A percentile compares a stretch with the other conserved stretches of the same genome.
phyloP scores from a whole-genome alignment of 2,113 vertebrate species.

The Gnathonemus echidnorhynchus region DNA sequence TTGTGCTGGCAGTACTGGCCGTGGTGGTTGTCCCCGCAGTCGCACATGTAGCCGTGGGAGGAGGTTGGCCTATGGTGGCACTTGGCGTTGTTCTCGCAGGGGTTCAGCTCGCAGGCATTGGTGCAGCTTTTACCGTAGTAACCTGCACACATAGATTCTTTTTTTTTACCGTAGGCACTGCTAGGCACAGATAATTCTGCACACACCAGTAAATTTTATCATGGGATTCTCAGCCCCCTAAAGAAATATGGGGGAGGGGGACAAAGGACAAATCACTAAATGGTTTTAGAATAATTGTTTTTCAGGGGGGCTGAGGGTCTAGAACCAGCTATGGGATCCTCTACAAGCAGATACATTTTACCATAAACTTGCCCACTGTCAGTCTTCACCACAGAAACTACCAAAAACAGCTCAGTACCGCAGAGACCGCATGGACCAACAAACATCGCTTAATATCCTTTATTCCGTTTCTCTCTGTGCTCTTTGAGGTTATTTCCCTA shows the following conservation, averaged over 20 bases:
- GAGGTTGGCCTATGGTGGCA: conserved; percentile 78
- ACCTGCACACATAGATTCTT: not conserved
- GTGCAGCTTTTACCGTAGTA: conserved; percentile 72
- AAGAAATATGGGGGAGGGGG: not conserved
- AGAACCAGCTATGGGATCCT: not conserved
- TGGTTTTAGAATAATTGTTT: no score
- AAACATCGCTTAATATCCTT: not conserved
- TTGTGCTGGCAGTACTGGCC: conserved; percentile 96
- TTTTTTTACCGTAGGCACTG: not conserved
- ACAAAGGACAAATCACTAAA: not conserved
- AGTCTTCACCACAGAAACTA: not conserved
- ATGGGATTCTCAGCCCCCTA: not conserved
- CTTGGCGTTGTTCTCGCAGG: conserved; percentile 87
- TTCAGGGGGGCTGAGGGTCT: not conserved
- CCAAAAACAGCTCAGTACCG: not conserved
- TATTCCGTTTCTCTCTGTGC: not conserved
- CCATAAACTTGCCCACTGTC: not conserved
- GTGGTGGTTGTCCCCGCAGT: conserved; percentile 81
- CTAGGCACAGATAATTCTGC: not conserved
- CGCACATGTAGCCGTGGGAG: conserved; percentile 80
- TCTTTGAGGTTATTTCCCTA: not conserved
- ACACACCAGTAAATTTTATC: not conserved
- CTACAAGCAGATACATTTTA: not conserved
- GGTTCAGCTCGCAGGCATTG: conserved; percentile 86
- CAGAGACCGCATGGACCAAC: not conserved